Conservation (phyloP, 2,113 vertebrate species). For the Neotoma lepida region DNA sequence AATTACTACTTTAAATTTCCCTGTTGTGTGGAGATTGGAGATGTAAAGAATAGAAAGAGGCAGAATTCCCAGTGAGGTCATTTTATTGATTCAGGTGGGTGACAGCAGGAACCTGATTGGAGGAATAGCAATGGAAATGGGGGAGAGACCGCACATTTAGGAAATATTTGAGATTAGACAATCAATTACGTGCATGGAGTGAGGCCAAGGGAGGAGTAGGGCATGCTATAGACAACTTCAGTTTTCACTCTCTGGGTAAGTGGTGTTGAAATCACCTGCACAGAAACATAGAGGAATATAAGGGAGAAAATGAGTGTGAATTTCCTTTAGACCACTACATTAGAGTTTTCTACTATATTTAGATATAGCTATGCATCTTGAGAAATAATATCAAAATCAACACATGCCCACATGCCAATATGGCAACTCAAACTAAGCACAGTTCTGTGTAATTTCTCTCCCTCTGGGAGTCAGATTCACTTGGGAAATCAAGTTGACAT, state of each 20-base stretch:
- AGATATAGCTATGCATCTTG: not conserved
- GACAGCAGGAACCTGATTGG: not conserved
- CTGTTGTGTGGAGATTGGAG: too few species aligned
- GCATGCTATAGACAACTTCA: not conserved
- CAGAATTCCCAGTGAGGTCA: not conserved
- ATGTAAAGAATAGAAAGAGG: not conserved
- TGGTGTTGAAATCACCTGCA: conserved; percentile 14
- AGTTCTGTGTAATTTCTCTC: not conserved
- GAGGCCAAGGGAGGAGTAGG: not conserved
- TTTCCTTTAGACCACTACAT: not conserved
- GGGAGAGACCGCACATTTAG: not conserved
- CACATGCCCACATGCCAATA: not conserved
- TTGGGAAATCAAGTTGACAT: not conserved
- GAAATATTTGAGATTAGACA: not conserved
- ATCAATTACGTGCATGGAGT: not conserved
- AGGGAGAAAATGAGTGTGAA: not conserved
- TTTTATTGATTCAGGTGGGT: not conserved
- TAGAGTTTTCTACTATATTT: not conserved
- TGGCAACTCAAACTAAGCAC: not conserved
- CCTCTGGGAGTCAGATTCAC: not conserved
- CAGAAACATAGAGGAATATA: not conserved
- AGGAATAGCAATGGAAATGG: not conserved
- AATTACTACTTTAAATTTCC: not conserved
- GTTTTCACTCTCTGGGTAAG: not conserved
- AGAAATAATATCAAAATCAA: conserved; percentile 8